Evolutionary conservation across 2,113 vertebrate species (phyloP).

Genomic region (Nothobranchius furzeri): DNA sequence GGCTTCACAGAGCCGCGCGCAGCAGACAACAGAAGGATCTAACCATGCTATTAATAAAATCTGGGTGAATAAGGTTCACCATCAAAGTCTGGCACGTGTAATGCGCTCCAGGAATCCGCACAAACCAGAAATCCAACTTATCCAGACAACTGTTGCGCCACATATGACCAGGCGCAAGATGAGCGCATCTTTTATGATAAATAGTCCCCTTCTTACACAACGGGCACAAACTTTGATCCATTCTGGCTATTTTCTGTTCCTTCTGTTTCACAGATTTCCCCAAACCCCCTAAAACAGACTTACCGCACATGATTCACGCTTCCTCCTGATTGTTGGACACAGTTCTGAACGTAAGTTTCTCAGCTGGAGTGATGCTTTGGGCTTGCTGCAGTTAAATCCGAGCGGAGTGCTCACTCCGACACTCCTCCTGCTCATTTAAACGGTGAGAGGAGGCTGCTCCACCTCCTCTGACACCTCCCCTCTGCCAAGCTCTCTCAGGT

Average conservation of each 20-base stretch:
- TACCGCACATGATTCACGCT: slow-evolving; percentile 72
- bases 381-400: slow-evolving; percentile 26
- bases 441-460: slow-evolving; percentile 33
- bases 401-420: slow-evolving; percentile 25
- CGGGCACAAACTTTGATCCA: no score
- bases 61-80: no score
- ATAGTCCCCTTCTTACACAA: no score
- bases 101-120: slow-evolving; percentile 6
- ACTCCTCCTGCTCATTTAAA: slow-evolving; percentile 55
- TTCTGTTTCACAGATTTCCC: no score
- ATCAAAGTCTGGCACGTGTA: slow-evolving; percentile 61
- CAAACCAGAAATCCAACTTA: neutral
- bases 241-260: no score
- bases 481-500: slow-evolving; percentile 10
- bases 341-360: neutral
- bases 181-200: no score
- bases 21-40: no score
- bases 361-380: slow-evolving; percentile 38
- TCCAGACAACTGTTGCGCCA: neutral
- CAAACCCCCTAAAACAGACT: slow-evolving; percentile 18
- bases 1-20: no score
- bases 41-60: no score
- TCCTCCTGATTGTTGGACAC: neutral
- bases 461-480: slow-evolving; percentile 36
- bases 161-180: neutral